These are phyloP conservation scores for Suricata suricatta DNA, from an alignment of 2,113 vertebrate genomes.

Conservation along the genomic window DNA sequence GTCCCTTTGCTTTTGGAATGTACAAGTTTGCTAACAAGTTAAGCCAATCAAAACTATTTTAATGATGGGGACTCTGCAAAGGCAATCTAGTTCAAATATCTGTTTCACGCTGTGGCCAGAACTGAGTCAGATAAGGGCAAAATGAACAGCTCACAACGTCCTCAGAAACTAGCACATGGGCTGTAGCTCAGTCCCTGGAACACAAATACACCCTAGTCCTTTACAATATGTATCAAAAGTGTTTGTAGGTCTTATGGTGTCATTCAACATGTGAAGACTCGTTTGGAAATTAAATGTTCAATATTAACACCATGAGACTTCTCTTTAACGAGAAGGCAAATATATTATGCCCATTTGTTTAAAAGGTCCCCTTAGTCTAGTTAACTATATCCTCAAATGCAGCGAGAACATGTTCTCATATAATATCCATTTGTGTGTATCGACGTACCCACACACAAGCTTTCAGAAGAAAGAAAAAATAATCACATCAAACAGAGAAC, in stretches of 20 bases:
- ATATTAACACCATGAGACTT: not conserved
- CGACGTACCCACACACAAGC: not conserved
- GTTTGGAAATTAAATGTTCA: slow-evolving; percentile 1
- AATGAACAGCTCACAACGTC: not conserved
- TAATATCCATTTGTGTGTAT: not conserved
- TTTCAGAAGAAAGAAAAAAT: slow-evolving; percentile 30
- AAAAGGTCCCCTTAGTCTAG: not conserved
- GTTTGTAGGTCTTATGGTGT: not conserved
- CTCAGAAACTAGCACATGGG: not conserved
- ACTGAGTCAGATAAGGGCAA: not conserved
- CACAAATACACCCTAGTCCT: not conserved
- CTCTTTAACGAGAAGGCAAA: not conserved
- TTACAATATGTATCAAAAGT: not conserved
- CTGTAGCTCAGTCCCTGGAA: not conserved
- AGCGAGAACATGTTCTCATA: not conserved
- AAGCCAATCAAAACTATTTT: slow-evolving; percentile 33
- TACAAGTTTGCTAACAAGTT: slow-evolving; percentile 24
- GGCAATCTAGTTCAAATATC: not conserved
- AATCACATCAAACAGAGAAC: not conserved
- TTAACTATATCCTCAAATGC: not conserved
- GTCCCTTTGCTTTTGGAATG: slow-evolving; percentile 27
- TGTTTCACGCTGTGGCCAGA: not conserved
- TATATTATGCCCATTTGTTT: not conserved
- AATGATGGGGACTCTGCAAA: slow-evolving; percentile 19
- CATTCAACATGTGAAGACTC: not conserved